Evolutionary conservation across 1,140 invertebrate species (phyloP).

Genomic region (Euwallacea fornicatus): DNA sequence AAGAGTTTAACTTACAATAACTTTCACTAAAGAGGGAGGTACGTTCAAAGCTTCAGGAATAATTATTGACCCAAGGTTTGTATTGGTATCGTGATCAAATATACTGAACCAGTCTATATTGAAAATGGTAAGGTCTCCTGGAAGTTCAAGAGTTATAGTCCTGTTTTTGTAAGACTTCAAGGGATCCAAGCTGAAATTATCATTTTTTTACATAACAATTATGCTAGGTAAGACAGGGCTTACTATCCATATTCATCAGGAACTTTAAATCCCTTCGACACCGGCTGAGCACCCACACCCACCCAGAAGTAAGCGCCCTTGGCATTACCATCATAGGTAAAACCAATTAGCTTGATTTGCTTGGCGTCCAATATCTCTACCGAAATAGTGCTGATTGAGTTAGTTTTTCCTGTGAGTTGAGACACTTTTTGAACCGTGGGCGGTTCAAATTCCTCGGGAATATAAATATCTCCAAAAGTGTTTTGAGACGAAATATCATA

Average conservation of each 20-base stretch:
- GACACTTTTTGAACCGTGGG: slow-evolving; percentile 73
- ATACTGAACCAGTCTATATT: slow-evolving; percentile 84
- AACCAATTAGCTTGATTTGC: slow-evolving; percentile 74
- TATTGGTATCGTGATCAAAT: slow-evolving; percentile 71
- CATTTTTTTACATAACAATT: neutral
- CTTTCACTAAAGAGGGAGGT: slow-evolving; percentile 75
- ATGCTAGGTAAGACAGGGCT: slow-evolving; percentile 55
- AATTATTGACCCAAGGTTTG: slow-evolving; percentile 76
- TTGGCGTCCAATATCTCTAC: slow-evolving; percentile 81
- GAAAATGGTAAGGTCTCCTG: slow-evolving; percentile 81
- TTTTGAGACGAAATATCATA: slow-evolving; percentile 86
- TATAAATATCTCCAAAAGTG: slow-evolving; percentile 86
- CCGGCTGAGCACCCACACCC: slow-evolving; percentile 84
- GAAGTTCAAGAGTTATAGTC: slow-evolving; percentile 75
- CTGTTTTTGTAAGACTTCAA: slow-evolving; percentile 71
- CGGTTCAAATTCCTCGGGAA: slow-evolving; percentile 90
- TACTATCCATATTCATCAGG: slow-evolving; percentile 93
- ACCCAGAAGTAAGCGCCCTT: slow-evolving; percentile 84
- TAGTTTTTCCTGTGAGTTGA: slow-evolving; percentile 68
- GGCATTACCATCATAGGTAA: slow-evolving; percentile 76
- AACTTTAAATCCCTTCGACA: slow-evolving; percentile 71
- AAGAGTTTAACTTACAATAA: slow-evolving; percentile 51
- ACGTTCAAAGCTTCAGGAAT: slow-evolving; percentile 83
- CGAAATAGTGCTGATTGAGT: slow-evolving; percentile 71
- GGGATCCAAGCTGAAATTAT: slow-evolving; percentile 65